Evolutionary conservation across 1,140 invertebrate genomes (phyloP).

Genomic region (Trachelipus rathkii): DNA sequence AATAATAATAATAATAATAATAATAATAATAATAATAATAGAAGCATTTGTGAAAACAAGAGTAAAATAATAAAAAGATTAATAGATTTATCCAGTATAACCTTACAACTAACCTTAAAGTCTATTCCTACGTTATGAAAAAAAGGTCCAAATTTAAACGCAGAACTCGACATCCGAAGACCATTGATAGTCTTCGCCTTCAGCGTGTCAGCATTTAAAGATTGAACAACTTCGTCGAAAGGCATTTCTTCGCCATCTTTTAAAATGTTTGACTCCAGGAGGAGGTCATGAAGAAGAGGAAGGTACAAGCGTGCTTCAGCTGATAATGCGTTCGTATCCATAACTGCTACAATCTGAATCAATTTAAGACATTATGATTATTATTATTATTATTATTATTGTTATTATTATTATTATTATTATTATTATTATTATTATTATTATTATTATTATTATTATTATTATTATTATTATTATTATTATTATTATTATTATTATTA

Average conservation of each 20-base stretch:
- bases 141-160: not conserved
- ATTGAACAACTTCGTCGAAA: not conserved
- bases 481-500: too few species aligned
- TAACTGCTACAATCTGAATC: conserved; percentile 60
- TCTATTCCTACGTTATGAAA: not conserved
- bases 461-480: too few species aligned
- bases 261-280: conserved; percentile 58
- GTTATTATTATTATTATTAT: too few species aligned
- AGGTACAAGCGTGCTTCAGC: conserved; percentile 63
- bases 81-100: too few species aligned
- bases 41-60: too few species aligned
- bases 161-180: not conserved
- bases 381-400: not conserved
- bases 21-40: too few species aligned
- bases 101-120: not conserved
- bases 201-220: not conserved
- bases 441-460: too few species aligned
- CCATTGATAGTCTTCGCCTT: not conserved
- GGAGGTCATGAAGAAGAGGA: conserved; percentile 64
- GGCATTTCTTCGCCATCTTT: conserved; percentile 35
- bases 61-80: too few species aligned
- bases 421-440: too few species aligned
- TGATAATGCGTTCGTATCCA: conserved; percentile 67
- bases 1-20: too few species aligned
- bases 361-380: not conserved